These are phyloP conservation scores for Ypsolopha scabrella DNA, from an alignment of 2,888 invertebrate genomes.

Conservation along the genomic window DNA sequence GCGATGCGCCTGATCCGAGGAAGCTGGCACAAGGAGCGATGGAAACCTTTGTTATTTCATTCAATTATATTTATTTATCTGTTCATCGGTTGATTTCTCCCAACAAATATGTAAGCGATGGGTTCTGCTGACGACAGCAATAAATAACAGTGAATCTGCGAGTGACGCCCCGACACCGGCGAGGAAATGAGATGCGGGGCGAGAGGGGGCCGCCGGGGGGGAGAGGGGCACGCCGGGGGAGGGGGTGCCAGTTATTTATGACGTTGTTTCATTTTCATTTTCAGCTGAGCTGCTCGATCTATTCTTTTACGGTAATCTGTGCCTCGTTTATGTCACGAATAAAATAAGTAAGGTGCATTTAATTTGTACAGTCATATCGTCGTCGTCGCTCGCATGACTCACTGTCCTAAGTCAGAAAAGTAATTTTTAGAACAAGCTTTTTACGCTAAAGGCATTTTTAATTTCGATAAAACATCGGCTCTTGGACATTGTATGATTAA, in stretches of 20 bases:
- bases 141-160: background rate
- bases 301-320: slow-evolving; percentile 3
- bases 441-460: too few species aligned
- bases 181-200: slow-evolving; percentile 5
- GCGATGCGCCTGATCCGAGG: too few species aligned
- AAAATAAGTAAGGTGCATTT: background rate
- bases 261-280: slow-evolving; percentile 10
- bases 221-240: slow-evolving; percentile 2
- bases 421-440: too few species aligned
- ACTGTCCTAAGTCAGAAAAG: too few species aligned
- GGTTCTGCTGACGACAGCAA: background rate
- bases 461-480: too few species aligned
- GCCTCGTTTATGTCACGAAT: slow-evolving; percentile 1
- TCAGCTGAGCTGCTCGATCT: slow-evolving; percentile 5
- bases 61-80: too few species aligned
- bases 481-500: too few species aligned
- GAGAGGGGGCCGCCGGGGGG: background rate
- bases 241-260: slow-evolving; percentile 6
- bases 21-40: too few species aligned
- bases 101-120: background rate
- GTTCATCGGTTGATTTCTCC: too few species aligned
- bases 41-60: too few species aligned
- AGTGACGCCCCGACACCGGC: slow-evolving; percentile 2
- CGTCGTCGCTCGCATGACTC: too few species aligned
- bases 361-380: too few species aligned